Base-by-base conservation (phyloP, 2,797 vertebrate species). In the Semaprochilodus insignis region DNA sequence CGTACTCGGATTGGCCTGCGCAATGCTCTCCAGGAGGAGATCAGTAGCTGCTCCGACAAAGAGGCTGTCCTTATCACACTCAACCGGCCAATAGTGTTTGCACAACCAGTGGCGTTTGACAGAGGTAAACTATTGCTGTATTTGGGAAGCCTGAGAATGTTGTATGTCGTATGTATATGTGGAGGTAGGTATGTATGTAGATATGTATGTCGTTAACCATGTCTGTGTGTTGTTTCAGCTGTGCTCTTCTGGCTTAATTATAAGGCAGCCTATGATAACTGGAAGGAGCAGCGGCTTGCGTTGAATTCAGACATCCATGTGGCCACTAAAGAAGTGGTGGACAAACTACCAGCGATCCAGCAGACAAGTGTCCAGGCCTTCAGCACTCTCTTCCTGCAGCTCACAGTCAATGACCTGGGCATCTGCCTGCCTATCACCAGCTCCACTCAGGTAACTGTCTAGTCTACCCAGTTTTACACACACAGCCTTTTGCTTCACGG, bases 171-270 rank as follows among this genome's bases (percentile, higher is more conserved):
- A 23, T 11, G 14, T 44, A 6, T 74, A 15, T 54, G n/a, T n/a
- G n/a, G n/a, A n/a, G n/a, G 5, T 17, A 3, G 4, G 21, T 23
- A 19, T 78, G 60, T 23, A 11, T 31, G 31, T 31, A n/a, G n/a
- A 17, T 17, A 5, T 11, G n/a, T 23, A 19, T 78, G n/a, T 66
- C 27, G 69, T 80, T 63, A 40, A 36, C 17, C 16, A 6, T 36
- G 44, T 57, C 25, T 44, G 44, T 72, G 10, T 85, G 23, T 82
- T 74, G 15, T 89, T 85, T 85, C 91, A 99, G 98, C 98, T 88
- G 98, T 99, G 77, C 95, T 99, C 0, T 99, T 99, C 89, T 99
- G 98, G 98, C 95, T 99, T 88, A 99, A 99, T 92, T 99, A 99
- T 92, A 99, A 99, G 85, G 98, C 98, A 3, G 98, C 98, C 0